Evolutionary conservation across 2,888 invertebrate genomes (phyloP).

Genomic region (Pristionchus mayeri): DNA sequence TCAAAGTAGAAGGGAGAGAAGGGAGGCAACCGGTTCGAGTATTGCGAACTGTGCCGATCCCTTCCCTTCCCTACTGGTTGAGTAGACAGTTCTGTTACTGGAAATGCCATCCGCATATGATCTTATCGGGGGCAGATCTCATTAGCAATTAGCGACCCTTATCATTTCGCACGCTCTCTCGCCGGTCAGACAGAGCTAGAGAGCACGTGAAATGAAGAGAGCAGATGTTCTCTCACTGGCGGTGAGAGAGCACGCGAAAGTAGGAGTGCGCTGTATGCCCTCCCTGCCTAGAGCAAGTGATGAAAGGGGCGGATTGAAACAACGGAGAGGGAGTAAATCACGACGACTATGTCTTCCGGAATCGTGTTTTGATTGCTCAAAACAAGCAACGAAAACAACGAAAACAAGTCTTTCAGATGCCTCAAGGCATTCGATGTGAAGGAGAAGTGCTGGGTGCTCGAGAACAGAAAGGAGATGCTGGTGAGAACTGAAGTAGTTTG

Average conservation of each 20-base stretch:
- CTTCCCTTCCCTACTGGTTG: background rate
- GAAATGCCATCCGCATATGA: background rate
- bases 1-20: background rate
- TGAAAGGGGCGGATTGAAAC: constrained; percentile 5
- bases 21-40: background rate
- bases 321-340: background rate
- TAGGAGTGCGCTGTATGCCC: too few species aligned
- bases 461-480: constrained; percentile 47
- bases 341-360: too few species aligned
- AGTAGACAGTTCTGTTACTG: background rate
- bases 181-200: background rate
- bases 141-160: background rate
- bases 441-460: constrained; percentile 40
- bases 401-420: constrained; percentile 37
- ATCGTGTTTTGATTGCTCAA: too few species aligned
- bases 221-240: too few species aligned
- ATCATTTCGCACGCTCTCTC: background rate
- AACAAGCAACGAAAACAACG: too few species aligned
- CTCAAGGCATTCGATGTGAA: constrained; percentile 35
- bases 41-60: background rate
- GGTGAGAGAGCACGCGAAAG: too few species aligned
- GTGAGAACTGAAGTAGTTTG: background rate
- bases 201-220: background rate
- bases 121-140: too few species aligned
- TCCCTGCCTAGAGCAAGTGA: too few species aligned